A percentile compares a stretch with the other conserved stretches of the same genome.
Evolutionary conservation across 2,113 vertebrate genomes (phyloP).

Genomic region (Notarius lentiginosus): DNA sequence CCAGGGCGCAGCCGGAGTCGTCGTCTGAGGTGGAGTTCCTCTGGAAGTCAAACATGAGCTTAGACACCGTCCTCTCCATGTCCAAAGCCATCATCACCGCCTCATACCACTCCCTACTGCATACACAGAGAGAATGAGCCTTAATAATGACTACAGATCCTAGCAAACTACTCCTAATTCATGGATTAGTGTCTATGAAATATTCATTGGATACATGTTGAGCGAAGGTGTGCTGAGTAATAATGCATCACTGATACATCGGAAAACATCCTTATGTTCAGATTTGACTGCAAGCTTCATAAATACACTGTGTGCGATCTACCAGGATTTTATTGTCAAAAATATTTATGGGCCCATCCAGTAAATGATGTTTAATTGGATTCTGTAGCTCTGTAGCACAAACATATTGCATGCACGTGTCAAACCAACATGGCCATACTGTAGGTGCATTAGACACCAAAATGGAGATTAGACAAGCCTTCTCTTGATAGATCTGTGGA

Average conservation of each 20-base stretch:
- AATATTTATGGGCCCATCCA: neutral
- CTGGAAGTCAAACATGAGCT: slow-evolving; percentile 99
- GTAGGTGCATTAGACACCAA: slow-evolving; percentile 5
- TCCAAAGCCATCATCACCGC: slow-evolving; percentile 94
- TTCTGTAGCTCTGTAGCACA: neutral
- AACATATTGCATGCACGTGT: neutral
- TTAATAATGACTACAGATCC: slow-evolving; percentile 11
- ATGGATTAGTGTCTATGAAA: slow-evolving; percentile 25
- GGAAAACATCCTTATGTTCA: neutral
- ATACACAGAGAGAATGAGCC: slow-evolving; percentile 39
- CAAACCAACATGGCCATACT: neutral
- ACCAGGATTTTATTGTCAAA: neutral
- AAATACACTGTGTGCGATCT: neutral
- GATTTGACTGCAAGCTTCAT: neutral
- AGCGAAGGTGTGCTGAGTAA: slow-evolving; percentile 6
- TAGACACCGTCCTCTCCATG: slow-evolving; percentile 98
- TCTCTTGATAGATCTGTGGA: slow-evolving; percentile 10
- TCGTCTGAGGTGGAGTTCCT: slow-evolving; percentile 97
- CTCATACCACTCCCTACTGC: slow-evolving; percentile 87
- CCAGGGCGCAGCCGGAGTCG: slow-evolving; percentile 93
- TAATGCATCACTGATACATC: neutral
- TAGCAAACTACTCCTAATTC: neutral
- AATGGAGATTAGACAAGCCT: neutral
- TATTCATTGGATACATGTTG: slow-evolving; percentile 4
- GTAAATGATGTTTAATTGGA: slow-evolving; percentile 3